Evolutionary conservation across 1,140 invertebrate genomes (phyloP).

Genomic region (Cryptotermes secundus): DNA sequence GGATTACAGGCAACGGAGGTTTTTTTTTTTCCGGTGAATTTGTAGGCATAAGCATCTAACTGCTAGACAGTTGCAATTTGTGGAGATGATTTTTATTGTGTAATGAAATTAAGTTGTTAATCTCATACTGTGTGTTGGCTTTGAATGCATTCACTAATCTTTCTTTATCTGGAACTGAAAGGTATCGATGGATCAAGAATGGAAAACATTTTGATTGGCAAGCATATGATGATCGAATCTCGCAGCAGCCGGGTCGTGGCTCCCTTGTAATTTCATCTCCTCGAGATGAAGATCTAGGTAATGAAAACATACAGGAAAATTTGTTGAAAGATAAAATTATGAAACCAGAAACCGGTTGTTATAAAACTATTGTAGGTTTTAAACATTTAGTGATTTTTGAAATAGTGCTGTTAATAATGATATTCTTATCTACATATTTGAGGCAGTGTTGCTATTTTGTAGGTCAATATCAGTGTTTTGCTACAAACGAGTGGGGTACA

Average conservation of each 20-base stretch:
- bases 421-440: background rate
- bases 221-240: constrained; percentile 90
- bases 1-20: too few species aligned
- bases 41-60: too few species aligned
- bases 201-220: constrained; percentile 88
- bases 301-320: background rate
- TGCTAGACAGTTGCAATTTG: too few species aligned
- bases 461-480: constrained; percentile 96
- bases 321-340: too few species aligned
- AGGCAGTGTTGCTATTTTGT: constrained; percentile 15
- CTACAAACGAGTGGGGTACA: constrained; percentile 90
- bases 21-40: too few species aligned
- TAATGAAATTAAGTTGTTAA: too few species aligned
- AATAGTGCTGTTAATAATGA: background rate
- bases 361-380: too few species aligned
- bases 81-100: too few species aligned
- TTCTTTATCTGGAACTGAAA: constrained; percentile 47
- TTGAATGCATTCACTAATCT: too few species aligned
- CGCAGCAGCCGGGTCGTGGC: constrained; percentile 86
- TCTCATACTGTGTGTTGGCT: too few species aligned
- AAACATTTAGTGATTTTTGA: too few species aligned
- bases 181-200: constrained; percentile 96
- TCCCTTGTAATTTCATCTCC: constrained; percentile 88
- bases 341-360: too few species aligned
- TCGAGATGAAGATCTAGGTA: constrained; percentile 83